Percentiles rank a stretch among this genome's conserved stretches.
phyloP scores from a whole-genome alignment of 2,113 vertebrate species.

The Microtus oregoni region DNA sequence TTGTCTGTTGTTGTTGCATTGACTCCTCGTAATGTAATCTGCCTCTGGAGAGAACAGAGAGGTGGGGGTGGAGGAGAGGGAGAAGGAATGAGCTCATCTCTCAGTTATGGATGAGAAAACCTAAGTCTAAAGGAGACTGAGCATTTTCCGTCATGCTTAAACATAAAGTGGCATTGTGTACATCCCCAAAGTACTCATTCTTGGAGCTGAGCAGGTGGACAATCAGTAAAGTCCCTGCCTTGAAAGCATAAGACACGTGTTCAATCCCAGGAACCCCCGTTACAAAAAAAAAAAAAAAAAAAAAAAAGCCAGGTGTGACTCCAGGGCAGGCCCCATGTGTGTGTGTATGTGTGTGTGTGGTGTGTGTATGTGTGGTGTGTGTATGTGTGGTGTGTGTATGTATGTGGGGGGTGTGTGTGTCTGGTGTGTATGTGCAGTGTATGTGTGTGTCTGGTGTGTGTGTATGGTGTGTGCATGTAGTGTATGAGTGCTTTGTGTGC shows the following conservation, averaged over 20 bases:
- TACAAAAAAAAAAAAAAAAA: too few species aligned
- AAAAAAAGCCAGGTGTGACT: not conserved
- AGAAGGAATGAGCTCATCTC: not conserved
- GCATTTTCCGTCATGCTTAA: not conserved
- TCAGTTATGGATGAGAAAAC: not conserved
- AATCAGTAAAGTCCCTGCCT: not conserved
- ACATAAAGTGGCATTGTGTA: not conserved
- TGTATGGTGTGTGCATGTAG: not conserved
- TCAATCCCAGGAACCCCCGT: not conserved
- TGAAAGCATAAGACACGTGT: not conserved
- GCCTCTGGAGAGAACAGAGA: not conserved
- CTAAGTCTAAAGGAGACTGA: not conserved
- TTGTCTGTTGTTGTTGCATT: fast-evolving
- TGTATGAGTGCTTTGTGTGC: not conserved
- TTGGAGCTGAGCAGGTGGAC: not conserved
- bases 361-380: too few species aligned
- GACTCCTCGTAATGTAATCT: not conserved
- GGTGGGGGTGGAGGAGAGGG: too few species aligned
- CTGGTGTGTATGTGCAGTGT: too few species aligned
- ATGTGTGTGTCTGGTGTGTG: too few species aligned
- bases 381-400: too few species aligned
- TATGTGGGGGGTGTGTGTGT: too few species aligned
- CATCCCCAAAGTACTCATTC: not conserved
- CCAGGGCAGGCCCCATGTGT: not conserved
- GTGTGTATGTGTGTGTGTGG: not conserved